phyloP scores from a whole-genome alignment of 1,140 invertebrate genomes.

The Hylaeus anthracinus region DNA sequence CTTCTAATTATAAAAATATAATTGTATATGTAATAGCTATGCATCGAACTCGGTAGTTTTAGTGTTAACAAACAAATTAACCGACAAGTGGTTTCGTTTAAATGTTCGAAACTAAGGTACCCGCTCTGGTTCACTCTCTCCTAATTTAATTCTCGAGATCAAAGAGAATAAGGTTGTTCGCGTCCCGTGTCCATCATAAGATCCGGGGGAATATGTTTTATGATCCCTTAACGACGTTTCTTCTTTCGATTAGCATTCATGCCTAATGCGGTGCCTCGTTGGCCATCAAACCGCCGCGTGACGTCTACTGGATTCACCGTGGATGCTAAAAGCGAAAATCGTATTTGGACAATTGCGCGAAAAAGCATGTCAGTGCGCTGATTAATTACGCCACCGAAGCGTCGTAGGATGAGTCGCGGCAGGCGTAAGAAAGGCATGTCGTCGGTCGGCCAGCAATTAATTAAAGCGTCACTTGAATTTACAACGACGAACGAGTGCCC shows the following conservation, averaged over 20 bases:
- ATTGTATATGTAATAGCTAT: too few species aligned
- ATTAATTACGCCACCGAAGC: conserved; percentile 60
- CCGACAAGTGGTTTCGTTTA: too few species aligned
- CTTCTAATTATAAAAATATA: too few species aligned
- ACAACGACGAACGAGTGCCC: conserved; percentile 52
- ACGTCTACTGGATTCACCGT: conserved; percentile 14
- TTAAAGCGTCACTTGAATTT: conserved; percentile 68
- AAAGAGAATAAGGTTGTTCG: too few species aligned
- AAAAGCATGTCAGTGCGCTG: conserved; percentile 58
- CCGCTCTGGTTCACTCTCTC: too few species aligned
- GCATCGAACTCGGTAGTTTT: too few species aligned
- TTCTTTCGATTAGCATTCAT: neutral
- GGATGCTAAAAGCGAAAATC: conserved; percentile 28
- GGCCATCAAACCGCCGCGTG: neutral
- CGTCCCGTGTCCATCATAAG: neutral
- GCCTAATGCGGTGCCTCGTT: neutral
- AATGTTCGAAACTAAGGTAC: too few species aligned
- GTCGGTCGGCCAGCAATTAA: conserved; percentile 55
- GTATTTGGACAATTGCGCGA: conserved; percentile 51
- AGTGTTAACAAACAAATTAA: too few species aligned
- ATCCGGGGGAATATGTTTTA: neutral
- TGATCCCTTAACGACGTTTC: conserved; percentile 28
- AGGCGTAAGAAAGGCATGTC: conserved; percentile 57
- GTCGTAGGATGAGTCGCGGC: conserved; percentile 30
- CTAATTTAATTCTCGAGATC: too few species aligned